Evolutionary conservation across 1,140 invertebrate genomes (phyloP).

Genomic region (Conus betulinus): DNA sequence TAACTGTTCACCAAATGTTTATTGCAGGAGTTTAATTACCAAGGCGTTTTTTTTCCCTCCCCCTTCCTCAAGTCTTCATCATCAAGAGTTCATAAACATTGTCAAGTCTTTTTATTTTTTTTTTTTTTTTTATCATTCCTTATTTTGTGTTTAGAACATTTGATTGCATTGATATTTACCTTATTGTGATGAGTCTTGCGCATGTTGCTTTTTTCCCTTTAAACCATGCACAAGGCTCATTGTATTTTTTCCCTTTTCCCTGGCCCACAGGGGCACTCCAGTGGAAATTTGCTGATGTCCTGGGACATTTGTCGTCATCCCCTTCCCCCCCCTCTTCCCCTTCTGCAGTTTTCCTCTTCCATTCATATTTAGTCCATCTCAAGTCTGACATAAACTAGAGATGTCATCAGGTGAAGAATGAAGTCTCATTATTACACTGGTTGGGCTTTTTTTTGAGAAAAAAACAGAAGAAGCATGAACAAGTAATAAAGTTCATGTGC

Average conservation of each 20-base stretch:
- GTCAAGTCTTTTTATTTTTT: constrained; percentile 54
- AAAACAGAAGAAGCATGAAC: too few species aligned
- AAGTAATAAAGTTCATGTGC: too few species aligned
- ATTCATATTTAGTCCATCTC: too few species aligned
- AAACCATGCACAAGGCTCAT: constrained; percentile 17
- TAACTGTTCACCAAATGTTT: constrained; percentile 31
- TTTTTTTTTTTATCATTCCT: constrained; percentile 63
- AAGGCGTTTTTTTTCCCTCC: constrained; percentile 32
- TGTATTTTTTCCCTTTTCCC: constrained; percentile 7
- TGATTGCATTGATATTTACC: constrained; percentile 58
- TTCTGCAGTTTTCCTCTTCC: too few species aligned
- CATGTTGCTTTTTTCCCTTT: constrained; percentile 4
- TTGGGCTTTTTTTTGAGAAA: too few species aligned
- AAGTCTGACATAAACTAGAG: too few species aligned
- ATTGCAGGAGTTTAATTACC: constrained; percentile 37
- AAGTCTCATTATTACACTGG: too few species aligned
- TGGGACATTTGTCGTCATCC: neutral
- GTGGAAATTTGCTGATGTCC: constrained; percentile 13
- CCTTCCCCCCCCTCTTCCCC: neutral
- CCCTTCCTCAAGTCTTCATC: constrained; percentile 18
- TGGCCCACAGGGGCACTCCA: neutral
- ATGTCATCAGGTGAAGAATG: too few species aligned
- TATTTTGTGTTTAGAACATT: constrained; percentile 55
- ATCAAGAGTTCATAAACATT: constrained; percentile 17
- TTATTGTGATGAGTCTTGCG: constrained; percentile 26